Conservation (phyloP, 2,888 invertebrate species). For the Monopis laevigella region DNA sequence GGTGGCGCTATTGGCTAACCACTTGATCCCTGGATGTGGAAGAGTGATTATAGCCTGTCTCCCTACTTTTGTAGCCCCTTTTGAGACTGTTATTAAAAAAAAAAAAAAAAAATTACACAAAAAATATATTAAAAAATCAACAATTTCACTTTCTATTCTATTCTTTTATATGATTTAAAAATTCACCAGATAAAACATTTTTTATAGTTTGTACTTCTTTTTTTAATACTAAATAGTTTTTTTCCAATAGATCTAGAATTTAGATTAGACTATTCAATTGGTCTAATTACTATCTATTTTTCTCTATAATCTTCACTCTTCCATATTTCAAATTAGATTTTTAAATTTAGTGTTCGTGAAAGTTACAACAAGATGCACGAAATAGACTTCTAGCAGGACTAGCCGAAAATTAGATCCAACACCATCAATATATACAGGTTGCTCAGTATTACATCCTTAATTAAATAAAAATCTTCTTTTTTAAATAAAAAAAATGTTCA, state of each 20-base stretch:
- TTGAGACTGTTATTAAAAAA: not conserved
- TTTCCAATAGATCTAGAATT: constrained; percentile 1
- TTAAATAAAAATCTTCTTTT: no score
- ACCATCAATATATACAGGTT: constrained; percentile 6
- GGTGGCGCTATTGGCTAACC: constrained; percentile 47
- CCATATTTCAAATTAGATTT: constrained; percentile 52
- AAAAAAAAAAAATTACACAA: not conserved
- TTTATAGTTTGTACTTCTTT: no score
- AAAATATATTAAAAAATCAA: not conserved
- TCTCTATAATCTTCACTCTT: constrained; percentile 59
- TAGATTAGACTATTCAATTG: not conserved
- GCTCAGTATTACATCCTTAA: constrained; percentile 1
- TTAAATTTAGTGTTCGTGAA: constrained; percentile 7
- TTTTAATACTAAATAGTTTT: not conserved
- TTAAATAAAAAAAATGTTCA: no score
- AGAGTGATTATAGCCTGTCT: constrained; percentile 45
- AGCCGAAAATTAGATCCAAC: constrained; percentile 1
- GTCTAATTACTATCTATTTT: constrained; percentile 31
- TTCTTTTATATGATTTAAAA: not conserved
- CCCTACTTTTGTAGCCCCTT: not conserved
- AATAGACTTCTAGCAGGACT: constrained; percentile 25
- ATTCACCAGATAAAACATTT: no score
- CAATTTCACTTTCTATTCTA: not conserved
- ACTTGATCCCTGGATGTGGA: constrained; percentile 58
- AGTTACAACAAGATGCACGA: constrained; percentile 37